A percentile compares a stretch with the other conserved stretches of the same genome.
Evolutionary conservation across 2,888 invertebrate genomes (phyloP).

Genomic region (Polia nebulosa): DNA sequence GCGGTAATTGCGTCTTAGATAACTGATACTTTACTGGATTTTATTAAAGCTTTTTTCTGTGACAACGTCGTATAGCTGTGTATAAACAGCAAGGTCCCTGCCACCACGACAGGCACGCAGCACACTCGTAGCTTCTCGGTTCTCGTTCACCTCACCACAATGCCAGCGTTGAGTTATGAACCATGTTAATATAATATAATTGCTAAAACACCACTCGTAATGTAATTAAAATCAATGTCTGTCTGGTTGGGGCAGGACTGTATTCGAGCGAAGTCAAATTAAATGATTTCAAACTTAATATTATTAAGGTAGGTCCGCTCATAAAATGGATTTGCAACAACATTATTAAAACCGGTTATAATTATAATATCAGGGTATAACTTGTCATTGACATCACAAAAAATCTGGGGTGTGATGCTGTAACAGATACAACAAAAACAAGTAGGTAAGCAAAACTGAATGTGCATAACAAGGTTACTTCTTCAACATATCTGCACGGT

Average conservation of each 20-base stretch:
- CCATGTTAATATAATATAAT: conserved; percentile 42
- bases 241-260: conserved; percentile 5
- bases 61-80: conserved; percentile 17
- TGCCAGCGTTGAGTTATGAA: conserved; percentile 24
- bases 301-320: conserved; percentile 35
- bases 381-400: conserved; percentile 15
- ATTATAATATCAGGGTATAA: not conserved
- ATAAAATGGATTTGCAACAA: conserved; percentile 36
- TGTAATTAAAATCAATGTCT: conserved; percentile 31
- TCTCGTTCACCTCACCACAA: conserved; percentile 45
- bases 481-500: too few species aligned
- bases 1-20: conserved; percentile 59
- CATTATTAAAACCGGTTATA: conserved; percentile 16
- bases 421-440: not conserved
- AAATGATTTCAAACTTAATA: conserved; percentile 34
- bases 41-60: conserved; percentile 41
- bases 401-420: not conserved
- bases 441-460: too few species aligned
- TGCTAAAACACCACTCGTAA: conserved; percentile 34
- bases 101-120: conserved; percentile 4
- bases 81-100: conserved; percentile 23
- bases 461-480: too few species aligned
- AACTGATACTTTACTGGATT: conserved; percentile 51
- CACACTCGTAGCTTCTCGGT: not conserved
- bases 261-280: conserved; percentile 5